These are phyloP conservation scores for Austrolebias charrua DNA, from an alignment of 2,797 vertebrate genomes.

Conservation along the genomic window DNA sequence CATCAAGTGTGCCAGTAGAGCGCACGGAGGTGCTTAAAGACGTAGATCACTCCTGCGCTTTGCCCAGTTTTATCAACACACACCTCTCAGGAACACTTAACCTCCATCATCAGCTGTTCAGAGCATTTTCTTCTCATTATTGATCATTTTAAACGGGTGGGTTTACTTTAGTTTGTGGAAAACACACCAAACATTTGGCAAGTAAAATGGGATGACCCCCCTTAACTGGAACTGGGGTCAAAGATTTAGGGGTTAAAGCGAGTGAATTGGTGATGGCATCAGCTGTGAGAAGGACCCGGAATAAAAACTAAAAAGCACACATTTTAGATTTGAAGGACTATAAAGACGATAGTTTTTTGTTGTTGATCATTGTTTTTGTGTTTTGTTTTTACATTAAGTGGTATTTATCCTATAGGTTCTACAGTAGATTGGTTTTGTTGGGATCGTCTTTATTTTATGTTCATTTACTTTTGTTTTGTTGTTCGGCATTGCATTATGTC, in stretches of 20 bases:
- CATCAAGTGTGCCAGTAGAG: slow-evolving; percentile 48
- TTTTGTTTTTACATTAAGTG: neutral
- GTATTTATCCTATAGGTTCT: neutral
- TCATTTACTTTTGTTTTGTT: neutral
- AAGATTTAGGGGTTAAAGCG: slow-evolving; percentile 12
- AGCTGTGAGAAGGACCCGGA: slow-evolving; percentile 2
- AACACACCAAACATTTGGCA: slow-evolving; percentile 22
- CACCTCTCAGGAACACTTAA: slow-evolving; percentile 53
- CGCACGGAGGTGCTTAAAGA: slow-evolving; percentile 46
- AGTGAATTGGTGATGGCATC: slow-evolving; percentile 16
- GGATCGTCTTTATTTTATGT: neutral
- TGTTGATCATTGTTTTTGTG: neutral
- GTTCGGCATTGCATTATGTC: neutral
- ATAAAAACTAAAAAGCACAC: neutral
- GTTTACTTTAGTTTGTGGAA: slow-evolving; percentile 52
- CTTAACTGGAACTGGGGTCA: slow-evolving; percentile 23
- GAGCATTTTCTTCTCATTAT: slow-evolving; percentile 31
- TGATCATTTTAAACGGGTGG: slow-evolving; percentile 53
- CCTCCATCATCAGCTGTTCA: slow-evolving; percentile 52
- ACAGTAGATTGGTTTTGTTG: neutral
- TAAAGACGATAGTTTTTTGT: neutral
- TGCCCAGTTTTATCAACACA: slow-evolving; percentile 12
- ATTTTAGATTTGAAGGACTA: neutral
- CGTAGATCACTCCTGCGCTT: slow-evolving; percentile 53
- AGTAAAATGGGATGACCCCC: slow-evolving; percentile 29